Conservation (phyloP, 2,113 vertebrate species). For the Narcine bancroftii region DNA sequence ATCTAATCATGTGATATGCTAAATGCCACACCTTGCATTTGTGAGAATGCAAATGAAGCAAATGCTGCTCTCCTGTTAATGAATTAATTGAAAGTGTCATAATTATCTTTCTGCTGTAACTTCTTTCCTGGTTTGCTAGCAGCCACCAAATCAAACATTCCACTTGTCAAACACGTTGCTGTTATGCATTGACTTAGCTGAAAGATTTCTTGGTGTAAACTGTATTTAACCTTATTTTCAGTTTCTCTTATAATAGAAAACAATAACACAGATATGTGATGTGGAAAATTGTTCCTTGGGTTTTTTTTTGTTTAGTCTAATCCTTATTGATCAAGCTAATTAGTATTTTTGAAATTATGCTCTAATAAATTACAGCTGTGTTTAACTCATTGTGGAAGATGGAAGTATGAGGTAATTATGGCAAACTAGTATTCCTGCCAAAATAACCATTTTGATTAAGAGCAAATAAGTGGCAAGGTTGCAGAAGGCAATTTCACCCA, state of each 20-base stretch:
- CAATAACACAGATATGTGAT: neutral
- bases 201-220: neutral
- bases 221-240: conserved; percentile 6
- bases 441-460: conserved; percentile 8
- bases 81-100: neutral
- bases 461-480: conserved; percentile 4
- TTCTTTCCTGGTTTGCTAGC: neutral
- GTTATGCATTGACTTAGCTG: neutral
- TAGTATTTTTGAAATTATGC: neutral
- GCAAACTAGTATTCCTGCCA: neutral
- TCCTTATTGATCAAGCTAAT: conserved; percentile 14
- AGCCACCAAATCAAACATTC: neutral
- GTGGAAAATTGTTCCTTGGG: neutral
- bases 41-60: neutral
- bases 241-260: neutral
- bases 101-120: neutral
- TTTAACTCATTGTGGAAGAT: neutral
- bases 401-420: conserved; percentile 14
- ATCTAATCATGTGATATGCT: neutral
- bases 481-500: neutral
- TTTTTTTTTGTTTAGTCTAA: neutral
- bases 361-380: neutral
- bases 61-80: neutral
- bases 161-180: neutral
- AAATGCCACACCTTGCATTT: neutral